phyloP scores from a whole-genome alignment of 2,888 invertebrate genomes.

The Cheilosia soror region DNA sequence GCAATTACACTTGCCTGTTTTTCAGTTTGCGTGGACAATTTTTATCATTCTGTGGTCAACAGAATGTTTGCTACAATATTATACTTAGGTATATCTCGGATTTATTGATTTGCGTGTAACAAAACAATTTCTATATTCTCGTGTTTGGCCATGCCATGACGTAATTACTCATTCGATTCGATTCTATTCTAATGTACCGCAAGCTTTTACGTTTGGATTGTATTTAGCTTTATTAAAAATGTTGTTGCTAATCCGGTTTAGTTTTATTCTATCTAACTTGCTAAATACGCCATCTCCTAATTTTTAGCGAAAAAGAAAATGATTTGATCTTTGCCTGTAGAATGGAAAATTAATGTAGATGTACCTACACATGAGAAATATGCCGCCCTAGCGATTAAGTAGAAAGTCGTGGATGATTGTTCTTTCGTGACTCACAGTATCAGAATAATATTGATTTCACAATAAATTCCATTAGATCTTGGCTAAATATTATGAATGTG shows the following conservation, averaged over 20 bases:
- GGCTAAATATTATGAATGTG: too few relatives aligned
- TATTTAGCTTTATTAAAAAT: background rate
- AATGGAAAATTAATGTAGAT: background rate
- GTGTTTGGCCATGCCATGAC: conserved; percentile 41
- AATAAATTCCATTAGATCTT: too few relatives aligned
- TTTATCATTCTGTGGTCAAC: conserved; percentile 25
- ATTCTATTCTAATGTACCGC: background rate
- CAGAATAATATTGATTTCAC: too few relatives aligned
- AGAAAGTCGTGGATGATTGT: too few relatives aligned
- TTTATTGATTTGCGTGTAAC: conserved; percentile 37
- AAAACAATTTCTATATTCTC: background rate
- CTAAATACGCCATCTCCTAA: background rate
- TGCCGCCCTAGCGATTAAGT: too few relatives aligned
- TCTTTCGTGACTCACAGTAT: too few relatives aligned
- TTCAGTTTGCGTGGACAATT: conserved; percentile 32
- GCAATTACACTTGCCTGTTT: conserved; percentile 5
- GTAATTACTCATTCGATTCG: conserved; percentile 61
- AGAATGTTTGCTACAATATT: background rate
- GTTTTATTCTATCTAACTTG: background rate
- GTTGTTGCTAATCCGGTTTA: background rate
- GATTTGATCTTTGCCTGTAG: background rate
- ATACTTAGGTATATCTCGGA: background rate
- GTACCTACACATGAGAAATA: background rate
- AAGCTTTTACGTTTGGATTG: conserved; percentile 10
- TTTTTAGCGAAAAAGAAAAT: background rate